Percentiles rank a stretch among this genome's conserved stretches.
Evolutionary conservation across 1,140 invertebrate species (phyloP).

Genomic region (Cotesia vestalis): DNA sequence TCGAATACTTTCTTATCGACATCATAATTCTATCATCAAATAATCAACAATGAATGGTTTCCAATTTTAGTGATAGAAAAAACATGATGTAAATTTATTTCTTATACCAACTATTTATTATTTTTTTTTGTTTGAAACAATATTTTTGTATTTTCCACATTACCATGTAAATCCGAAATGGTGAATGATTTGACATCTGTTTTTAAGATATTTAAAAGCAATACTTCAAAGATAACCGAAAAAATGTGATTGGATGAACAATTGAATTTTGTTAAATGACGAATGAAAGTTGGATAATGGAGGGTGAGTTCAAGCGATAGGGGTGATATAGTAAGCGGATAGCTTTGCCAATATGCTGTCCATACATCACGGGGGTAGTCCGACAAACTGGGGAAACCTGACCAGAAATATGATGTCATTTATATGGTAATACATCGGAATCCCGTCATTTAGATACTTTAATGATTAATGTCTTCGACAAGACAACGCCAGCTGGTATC

Average conservation of each 20-base stretch:
- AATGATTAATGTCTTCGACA: slow-evolving; percentile 70
- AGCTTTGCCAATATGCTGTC: slow-evolving; percentile 64
- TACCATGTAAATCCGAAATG: too few relatives aligned
- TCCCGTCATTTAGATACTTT: slow-evolving; percentile 74
- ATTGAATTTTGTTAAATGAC: slow-evolving; percentile 27
- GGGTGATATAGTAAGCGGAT: slow-evolving; percentile 58
- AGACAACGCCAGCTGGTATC: slow-evolving; percentile 62
- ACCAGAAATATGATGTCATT: slow-evolving; percentile 75
- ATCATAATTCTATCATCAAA: too few relatives aligned
- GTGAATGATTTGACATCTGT: too few relatives aligned
- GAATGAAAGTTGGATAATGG: slow-evolving; percentile 26
- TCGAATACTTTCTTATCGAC: too few relatives aligned
- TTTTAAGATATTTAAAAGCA: too few relatives aligned
- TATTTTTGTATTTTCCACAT: too few relatives aligned
- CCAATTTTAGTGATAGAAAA: too few relatives aligned
- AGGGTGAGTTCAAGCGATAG: slow-evolving; percentile 54
- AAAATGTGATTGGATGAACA: slow-evolving; percentile 16
- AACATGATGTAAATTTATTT: too few relatives aligned
- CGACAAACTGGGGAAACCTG: slow-evolving; percentile 69
- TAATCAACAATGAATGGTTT: too few relatives aligned
- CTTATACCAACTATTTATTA: too few relatives aligned
- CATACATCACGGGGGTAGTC: slow-evolving; percentile 63
- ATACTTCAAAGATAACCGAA: slow-evolving; percentile 2
- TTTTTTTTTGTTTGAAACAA: too few relatives aligned
- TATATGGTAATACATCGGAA: slow-evolving; percentile 75